Evolutionary conservation across 1,140 invertebrate species (phyloP), one percentile per base, ranked within the genome.

Genomic region (Homarus americanus): DNA sequence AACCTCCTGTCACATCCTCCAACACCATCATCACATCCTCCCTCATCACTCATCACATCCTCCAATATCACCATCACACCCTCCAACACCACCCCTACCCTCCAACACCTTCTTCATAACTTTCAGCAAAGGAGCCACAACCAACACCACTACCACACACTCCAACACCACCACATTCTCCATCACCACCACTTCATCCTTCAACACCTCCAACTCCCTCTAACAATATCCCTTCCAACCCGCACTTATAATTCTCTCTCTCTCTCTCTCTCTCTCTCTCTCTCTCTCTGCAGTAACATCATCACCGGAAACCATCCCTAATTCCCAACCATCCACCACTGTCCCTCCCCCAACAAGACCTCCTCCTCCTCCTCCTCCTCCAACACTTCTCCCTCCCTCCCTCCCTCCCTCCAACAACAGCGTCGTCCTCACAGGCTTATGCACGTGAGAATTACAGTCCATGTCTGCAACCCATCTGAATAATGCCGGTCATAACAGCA

Each of bases 381-480:
- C 73, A 24, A 53, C 86, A 49, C 44, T 36, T 34, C 63, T 41
- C 38, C 69, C 38, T n/a, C n/a, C n/a, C n/a, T n/a, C n/a, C n/a
- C n/a, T n/a, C n/a, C n/a, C n/a, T n/a, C 34, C 40, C 34, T 69
- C 69, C 82, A 38, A 72, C 82, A 44, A 82, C n/a, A 58, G 20
- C 53, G 10, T 53, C 63, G 24, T 24, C 38, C 63, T 38, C 85
- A 20, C 82, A 24, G 76, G 86, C 86, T 88, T 91, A 91, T 91
- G 89, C 89, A 85, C 66, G 90, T 72, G 90, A 91, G 90, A 91
- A 91, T 86, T 86, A 91, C 82, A 91, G 83, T 79, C 72, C 49
- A 41, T 86, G 90, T 91, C 82, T 91, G 90, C 90, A 91, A 76
- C 83, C 90, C 76, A 91, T 91, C 83, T 91, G 90, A 91, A 91